Percentiles rank a stretch among this genome's conserved stretches.
These are phyloP conservation scores for Oscheius sp. DNA, from an alignment of 2,888 invertebrate species.

Conservation along the genomic window DNA sequence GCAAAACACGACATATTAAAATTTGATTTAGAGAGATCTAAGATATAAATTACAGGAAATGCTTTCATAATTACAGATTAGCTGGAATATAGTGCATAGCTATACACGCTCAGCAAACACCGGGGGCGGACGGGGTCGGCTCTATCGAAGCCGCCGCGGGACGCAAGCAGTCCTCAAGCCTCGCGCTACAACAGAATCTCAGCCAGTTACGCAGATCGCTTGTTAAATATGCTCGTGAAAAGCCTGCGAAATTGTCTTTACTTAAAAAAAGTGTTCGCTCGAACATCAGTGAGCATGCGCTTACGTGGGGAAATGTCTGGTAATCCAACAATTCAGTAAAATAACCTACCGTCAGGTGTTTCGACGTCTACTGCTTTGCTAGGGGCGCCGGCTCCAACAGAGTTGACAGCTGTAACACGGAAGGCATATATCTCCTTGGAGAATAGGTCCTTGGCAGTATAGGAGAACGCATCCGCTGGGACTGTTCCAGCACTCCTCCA, in stretches of 20 bases:
- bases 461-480: background rate
- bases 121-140: constrained; percentile 35
- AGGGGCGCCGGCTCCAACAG: constrained; percentile 44
- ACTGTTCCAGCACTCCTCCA: constrained; percentile 55
- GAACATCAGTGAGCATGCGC: constrained; percentile 27
- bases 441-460: constrained; percentile 49
- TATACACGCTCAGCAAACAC: constrained; percentile 32
- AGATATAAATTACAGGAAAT: too few relatives aligned
- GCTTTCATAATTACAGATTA: constrained; percentile 1
- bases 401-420: constrained; percentile 55
- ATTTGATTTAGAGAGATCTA: too few relatives aligned
- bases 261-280: constrained; percentile 23
- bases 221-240: constrained; percentile 37
- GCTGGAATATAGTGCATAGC: constrained; percentile 27
- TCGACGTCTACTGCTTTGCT: constrained; percentile 50
- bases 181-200: constrained; percentile 33
- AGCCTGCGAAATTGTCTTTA: constrained; percentile 33
- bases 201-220: constrained; percentile 35
- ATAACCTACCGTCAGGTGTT: constrained; percentile 35
- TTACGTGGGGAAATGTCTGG: background rate
- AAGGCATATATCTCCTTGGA: constrained; percentile 57
- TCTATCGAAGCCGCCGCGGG: constrained; percentile 34
- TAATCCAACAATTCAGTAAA: background rate
- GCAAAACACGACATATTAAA: too few relatives aligned
- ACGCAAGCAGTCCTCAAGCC: constrained; percentile 36